Base-by-base conservation (phyloP, 2,888 invertebrate genomes). In the Onchidella celtica region DNA sequence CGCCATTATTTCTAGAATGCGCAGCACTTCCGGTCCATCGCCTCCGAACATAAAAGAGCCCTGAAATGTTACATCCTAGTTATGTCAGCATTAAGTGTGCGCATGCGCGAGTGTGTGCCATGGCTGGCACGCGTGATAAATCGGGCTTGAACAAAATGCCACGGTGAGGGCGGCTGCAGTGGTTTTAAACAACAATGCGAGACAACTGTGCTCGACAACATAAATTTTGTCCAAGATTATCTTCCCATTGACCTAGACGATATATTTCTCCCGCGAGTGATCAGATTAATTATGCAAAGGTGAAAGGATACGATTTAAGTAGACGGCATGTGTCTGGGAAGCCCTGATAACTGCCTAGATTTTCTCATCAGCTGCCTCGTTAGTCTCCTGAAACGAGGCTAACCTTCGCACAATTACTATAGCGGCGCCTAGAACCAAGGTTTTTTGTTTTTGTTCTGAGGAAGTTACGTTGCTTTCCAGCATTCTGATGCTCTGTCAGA, bases 61-160 rank as follows among this genome's bases (percentile, higher is more conserved):
- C 40, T 74, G 74, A 74, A 40, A 74, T 74, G 74, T 63, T 74
- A 27, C 76, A 76, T 66, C 65, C 76, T n/a, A 32, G 32, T 76
- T 47, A 75, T 75, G 75, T 65, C 75, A 65, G 65, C 47, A 65
- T 65, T 29, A 66, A 27, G 66, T 66, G 32, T 34, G 34, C 32
- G 66, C 76, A 55, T 55, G 76, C 32, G 47, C 27, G 32, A 34
- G 36, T 11, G 36, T 40, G 27, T 61, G 74, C 21, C 3, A 36
- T 11, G 74, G 14, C 40, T 74, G 74, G 61, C 59, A 74, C 29
- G 63, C 36, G 74, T 74, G 74, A 74, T 74, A 74, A 61, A 74
- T 63, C 11, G 63, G 17, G 40, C 29, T 38, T 38, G 27, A n/a
- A 36, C 0, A 21, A 38, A 61, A 63, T 61, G 38, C 59, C 38